phyloP scores from a whole-genome alignment of 2,888 invertebrate species.

The Caenorhabditis becei region DNA sequence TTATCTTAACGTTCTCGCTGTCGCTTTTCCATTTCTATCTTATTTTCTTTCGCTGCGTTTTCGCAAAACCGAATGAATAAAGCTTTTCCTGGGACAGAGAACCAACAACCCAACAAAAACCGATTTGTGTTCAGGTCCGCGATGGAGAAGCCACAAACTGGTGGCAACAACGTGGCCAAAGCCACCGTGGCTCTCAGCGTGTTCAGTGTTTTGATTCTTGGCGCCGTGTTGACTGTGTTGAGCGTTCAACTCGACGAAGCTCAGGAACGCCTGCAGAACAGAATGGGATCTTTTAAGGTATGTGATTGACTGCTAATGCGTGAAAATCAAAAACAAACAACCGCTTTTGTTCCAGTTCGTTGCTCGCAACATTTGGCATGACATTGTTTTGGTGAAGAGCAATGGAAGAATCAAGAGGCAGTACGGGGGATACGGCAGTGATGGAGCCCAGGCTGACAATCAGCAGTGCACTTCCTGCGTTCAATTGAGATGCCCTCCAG shows the following conservation, averaged over 20 bases:
- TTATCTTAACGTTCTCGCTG: slow-evolving; percentile 9
- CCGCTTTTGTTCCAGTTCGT: slow-evolving; percentile 73
- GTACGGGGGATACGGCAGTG: slow-evolving; percentile 65
- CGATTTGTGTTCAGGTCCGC: slow-evolving; percentile 8
- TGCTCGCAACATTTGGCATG: slow-evolving; percentile 79
- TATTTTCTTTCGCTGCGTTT: slow-evolving; percentile 19
- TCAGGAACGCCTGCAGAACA: slow-evolving; percentile 72
- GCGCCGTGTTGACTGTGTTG: slow-evolving; percentile 72
- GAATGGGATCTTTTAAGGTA: slow-evolving; percentile 80
- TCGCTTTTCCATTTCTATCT: slow-evolving; percentile 12
- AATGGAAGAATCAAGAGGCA: slow-evolving; percentile 75
- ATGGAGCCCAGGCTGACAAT: slow-evolving; percentile 63
- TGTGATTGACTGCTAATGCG: slow-evolving; percentile 34
- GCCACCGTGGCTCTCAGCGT: slow-evolving; percentile 73
- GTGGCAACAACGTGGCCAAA: slow-evolving; percentile 48
- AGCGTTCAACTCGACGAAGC: slow-evolving; percentile 76
- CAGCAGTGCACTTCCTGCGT: slow-evolving; percentile 80
- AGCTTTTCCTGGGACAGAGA: slow-evolving; percentile 18
- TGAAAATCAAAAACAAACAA: slow-evolving; percentile 38
- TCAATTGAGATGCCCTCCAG: slow-evolving; percentile 80
- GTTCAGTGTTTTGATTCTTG: slow-evolving; percentile 71
- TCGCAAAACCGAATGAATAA: slow-evolving; percentile 26
- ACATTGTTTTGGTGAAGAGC: slow-evolving; percentile 76
- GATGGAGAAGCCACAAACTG: slow-evolving; percentile 50
- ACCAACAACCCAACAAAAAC: neutral